phyloP scores from a whole-genome alignment of 2,888 invertebrate species.

The Orchesellides sinensis region DNA sequence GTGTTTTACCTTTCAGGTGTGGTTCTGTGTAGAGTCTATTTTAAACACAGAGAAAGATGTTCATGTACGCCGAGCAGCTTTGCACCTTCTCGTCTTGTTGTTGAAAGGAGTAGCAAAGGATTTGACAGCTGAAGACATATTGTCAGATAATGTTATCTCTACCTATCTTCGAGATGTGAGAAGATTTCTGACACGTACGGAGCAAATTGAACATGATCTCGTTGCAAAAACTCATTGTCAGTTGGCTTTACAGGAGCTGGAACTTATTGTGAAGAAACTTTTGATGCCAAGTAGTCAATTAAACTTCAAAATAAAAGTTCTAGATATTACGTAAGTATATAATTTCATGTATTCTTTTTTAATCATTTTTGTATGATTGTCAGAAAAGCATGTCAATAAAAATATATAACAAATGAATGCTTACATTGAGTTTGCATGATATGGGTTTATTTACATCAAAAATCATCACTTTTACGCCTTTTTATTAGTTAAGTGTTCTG shows the following conservation, averaged over 20 bases:
- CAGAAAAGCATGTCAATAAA: too few relatives aligned
- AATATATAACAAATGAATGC: too few relatives aligned
- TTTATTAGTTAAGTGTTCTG: too few relatives aligned
- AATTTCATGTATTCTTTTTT: neutral
- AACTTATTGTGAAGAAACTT: constrained; percentile 80
- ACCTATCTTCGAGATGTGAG: constrained; percentile 67
- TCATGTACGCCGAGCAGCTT: constrained; percentile 88
- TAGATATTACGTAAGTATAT: neutral
- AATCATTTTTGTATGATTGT: neutral
- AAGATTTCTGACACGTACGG: constrained; percentile 81
- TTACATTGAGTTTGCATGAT: too few relatives aligned
- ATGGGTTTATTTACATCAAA: too few relatives aligned
- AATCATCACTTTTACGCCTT: too few relatives aligned
- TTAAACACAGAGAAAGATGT: constrained; percentile 84
- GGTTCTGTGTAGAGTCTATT: constrained; percentile 84
- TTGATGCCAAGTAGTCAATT: constrained; percentile 44
- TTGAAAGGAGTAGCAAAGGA: constrained; percentile 86
- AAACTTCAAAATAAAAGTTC: constrained; percentile 29
- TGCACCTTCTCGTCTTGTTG: constrained; percentile 85
- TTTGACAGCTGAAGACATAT: constrained; percentile 48
- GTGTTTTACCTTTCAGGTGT: constrained; percentile 80
- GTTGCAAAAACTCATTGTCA: constrained; percentile 86
- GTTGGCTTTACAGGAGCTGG: constrained; percentile 86
- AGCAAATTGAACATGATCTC: constrained; percentile 83
- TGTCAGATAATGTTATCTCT: constrained; percentile 46